phyloP scores from a whole-genome alignment of 2,113 vertebrate genomes.

The Columbina picui region DNA sequence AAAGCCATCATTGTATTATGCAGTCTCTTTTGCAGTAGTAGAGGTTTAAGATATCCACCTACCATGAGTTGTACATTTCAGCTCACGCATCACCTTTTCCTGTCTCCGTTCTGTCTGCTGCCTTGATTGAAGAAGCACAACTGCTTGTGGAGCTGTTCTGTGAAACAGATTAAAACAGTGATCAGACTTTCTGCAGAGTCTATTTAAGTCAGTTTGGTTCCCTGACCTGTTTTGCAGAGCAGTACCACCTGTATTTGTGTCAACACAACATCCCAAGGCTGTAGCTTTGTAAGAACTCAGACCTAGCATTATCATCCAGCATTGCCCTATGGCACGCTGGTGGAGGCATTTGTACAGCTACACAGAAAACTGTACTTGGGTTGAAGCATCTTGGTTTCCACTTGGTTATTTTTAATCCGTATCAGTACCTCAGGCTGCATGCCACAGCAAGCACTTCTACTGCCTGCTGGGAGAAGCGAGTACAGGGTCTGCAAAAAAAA shows the following conservation, averaged over 20 bases:
- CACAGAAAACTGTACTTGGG: not conserved
- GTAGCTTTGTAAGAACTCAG: not conserved
- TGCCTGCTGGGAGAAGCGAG: not conserved
- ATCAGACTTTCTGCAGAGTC: not conserved
- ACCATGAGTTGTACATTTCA: not conserved
- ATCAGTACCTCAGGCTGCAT: not conserved
- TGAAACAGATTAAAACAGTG: not conserved
- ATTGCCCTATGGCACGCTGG: not conserved
- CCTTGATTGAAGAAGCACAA: constrained; percentile 14
- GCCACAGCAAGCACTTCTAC: not conserved
- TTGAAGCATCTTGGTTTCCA: not conserved
- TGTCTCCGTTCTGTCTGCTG: not conserved
- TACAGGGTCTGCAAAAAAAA: not conserved
- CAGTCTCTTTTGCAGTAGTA: not conserved
- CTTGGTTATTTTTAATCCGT: not conserved
- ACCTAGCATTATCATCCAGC: not conserved
- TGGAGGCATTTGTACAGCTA: not conserved
- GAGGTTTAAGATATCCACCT: not conserved
- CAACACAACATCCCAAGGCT: not conserved
- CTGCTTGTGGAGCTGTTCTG: not conserved
- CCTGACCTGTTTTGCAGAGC: not conserved
- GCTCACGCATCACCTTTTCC: not conserved
- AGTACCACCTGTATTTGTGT: not conserved
- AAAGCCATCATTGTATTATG: not conserved
- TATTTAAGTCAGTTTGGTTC: not conserved